Base-by-base conservation (phyloP, 2,888 invertebrate genomes). In the Sarcophaga carnaria region DNA sequence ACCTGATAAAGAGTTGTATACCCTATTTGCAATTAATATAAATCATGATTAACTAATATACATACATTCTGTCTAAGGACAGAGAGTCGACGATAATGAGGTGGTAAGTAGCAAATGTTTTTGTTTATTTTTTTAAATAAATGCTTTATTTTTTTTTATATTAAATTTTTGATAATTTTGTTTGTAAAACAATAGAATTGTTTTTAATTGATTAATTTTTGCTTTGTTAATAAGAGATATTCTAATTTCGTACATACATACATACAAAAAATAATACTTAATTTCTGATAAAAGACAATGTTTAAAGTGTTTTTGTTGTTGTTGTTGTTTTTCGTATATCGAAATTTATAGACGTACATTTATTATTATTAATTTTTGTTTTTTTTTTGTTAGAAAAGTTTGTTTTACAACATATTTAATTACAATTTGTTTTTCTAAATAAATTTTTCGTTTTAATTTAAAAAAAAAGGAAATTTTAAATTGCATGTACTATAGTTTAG, bases 241-340 rank as follows among this genome's bases (percentile, higher is more conserved):
- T 81, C 77, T 77, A 77, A 74, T 64, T 75, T 81, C 81, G 70
- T 64, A 37, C 37, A 37, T 37, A 37, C 37, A 37, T 83, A 80
- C 83, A 86, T 80, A 86, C 83, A 83, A 81, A 86, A 86, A 83
- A 86, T 86, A 86, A 86, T 86, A 86, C 83, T 86, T 86, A 86
- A 86, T 77, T 54, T 54, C 77, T 70, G 77, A 80, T 20, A 83
- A 77, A 75, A 80, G 83, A 80, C 77, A 54, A 54, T 54, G 54
- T 14, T 54, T 3, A 10, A 37, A 37, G 37, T 37, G 37, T 80
- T 78, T 59, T 75, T 37, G 64, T 47, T 63, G 6, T 37, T 27
- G 60, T 63, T 17, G 60, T 66, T 67, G 54, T 75, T 75, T 62
- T 37, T 62, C 22, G 27, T 45, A 45, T 49, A 69, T 77, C 49